Evolutionary conservation across 2,797 vertebrate species (phyloP), one percentile per base, ranked within the genome.

Genomic region (Sylvia borin): DNA sequence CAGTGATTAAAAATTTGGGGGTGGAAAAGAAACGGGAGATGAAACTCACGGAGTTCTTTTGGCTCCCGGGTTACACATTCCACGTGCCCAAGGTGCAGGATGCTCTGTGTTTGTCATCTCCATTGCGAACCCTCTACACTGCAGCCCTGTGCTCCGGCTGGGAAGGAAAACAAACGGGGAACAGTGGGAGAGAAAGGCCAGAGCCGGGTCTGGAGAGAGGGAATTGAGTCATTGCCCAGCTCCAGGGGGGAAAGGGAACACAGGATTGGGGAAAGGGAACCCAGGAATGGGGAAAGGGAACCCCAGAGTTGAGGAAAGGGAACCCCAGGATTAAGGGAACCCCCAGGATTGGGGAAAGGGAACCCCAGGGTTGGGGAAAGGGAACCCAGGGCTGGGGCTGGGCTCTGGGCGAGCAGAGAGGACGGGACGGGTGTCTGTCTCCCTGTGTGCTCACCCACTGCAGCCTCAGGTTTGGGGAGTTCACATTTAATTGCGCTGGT

Each of bases 131-230:
- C 62, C 79, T 70, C 79, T 70, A 12, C 82, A 5, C 34, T 55
- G 73, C 6, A 62, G 78, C 91, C 71, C 80, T 47, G 32, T 27
- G 72, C 2, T 88, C 38, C 91, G 88, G 73, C 88, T 93, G 79
- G 92, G 94, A 96, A 94, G 82, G 86, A 94, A 96, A 97, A 95
- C 91, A 93, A 92, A 86, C 89, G 17, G 89, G 42, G 70, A 78
- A 90, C 88, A 88, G 61, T 51, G 53, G 85, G 91, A 92, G 82
- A 93, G 82, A 92, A 88, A 96, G 62, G 17, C 29, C 95, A 92
- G 87, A 90, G 76, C 70, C 12, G 13, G 12, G 76, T 65, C 85
- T 60, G 66, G 82, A 73, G 82, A 73, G 90, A 54, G 38, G 86
- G 68, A 75, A 74, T 78, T 29, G 40, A 50, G 32, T 3, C 11